Evolutionary conservation across 2,113 vertebrate species (phyloP), one percentile per base, ranked within the genome.

Genomic region (Mobula hypostoma): DNA sequence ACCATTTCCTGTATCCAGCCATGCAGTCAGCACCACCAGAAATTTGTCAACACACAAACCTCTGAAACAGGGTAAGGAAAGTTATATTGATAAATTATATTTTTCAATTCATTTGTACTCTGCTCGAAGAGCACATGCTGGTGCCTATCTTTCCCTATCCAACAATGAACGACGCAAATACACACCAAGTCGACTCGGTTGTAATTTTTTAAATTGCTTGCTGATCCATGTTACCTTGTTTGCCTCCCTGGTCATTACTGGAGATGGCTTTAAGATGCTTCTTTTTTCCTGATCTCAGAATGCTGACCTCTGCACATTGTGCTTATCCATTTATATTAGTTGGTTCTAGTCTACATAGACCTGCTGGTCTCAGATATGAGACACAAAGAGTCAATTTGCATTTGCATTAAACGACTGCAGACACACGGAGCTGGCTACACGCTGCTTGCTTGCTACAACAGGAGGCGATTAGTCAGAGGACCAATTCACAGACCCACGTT

Each of bases 401-500:
- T 90, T 90, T 90, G 61, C 85, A 90, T 66, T 90, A 90, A 90
- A 90, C 12, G 61, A 66, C 58, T n/a, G 85, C 61, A 90, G 63
- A 19, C 29, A 66, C 61, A 90, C n/a, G 85, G 85, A 61, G 63
- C 85, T 90, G 61, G 85, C 85, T 66, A 90, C 85, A 90, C n/a
- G 85, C 85, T 90, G 85, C 61, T 90, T n/a, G 61, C 85, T 90
- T 66, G 85, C 85, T 90, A 90, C 85, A 90, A 90, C 85, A 90
- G 85, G 85, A 90, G 85, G 85, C 85, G 61, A 90, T 90, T 66
- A 90, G 29, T 66, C 85, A 66, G 61, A 90, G 85, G 61, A 90
- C 29, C 63, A 17, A 90, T 66, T 90, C 85, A 90, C 58, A 90
- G 85, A 66, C 85, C 61, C 85, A 66, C 29, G 6, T 32, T 63